Percentiles rank a stretch among this genome's conserved stretches.
These are phyloP conservation scores for Drepanosiphum platanoidis DNA, from an alignment of 2,888 invertebrate genomes.

Conservation along the genomic window DNA sequence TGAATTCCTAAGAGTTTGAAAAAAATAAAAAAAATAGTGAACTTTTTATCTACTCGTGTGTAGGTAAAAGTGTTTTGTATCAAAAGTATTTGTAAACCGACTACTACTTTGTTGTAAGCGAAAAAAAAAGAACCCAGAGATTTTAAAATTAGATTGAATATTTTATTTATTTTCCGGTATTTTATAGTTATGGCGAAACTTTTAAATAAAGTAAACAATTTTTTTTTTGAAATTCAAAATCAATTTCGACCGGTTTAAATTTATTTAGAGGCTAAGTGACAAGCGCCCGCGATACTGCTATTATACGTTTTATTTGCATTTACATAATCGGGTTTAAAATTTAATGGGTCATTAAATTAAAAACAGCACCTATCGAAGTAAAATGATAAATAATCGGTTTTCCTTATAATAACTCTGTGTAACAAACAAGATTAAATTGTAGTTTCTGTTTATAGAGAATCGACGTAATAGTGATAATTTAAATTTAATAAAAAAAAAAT, in stretches of 20 bases:
- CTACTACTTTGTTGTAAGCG: neutral
- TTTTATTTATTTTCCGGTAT: neutral
- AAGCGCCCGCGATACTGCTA: no score
- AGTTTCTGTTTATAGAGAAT: no score
- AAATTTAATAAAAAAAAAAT: no score
- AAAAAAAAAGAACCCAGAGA: neutral
- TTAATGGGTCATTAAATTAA: no score
- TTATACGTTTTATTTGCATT: no score
- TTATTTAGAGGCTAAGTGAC: no score
- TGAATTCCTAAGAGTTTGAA: neutral
- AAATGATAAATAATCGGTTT: no score
- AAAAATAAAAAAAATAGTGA: neutral
- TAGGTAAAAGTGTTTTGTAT: neutral
- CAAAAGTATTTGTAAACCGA: neutral
- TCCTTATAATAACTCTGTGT: no score
- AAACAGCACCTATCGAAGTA: no score
- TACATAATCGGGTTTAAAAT: no score
- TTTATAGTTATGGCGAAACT: neutral
- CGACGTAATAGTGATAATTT: no score
- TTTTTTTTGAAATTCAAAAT: neutral
- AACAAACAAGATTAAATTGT: no score
- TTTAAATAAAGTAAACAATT: neutral
- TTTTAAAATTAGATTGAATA: neutral
- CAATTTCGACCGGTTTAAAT: neutral
- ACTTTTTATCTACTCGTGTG: neutral